A percentile compares a stretch with the other conserved stretches of the same genome.
phyloP scores from a whole-genome alignment of 2,113 vertebrate genomes.

The Oophaga pumilio region DNA sequence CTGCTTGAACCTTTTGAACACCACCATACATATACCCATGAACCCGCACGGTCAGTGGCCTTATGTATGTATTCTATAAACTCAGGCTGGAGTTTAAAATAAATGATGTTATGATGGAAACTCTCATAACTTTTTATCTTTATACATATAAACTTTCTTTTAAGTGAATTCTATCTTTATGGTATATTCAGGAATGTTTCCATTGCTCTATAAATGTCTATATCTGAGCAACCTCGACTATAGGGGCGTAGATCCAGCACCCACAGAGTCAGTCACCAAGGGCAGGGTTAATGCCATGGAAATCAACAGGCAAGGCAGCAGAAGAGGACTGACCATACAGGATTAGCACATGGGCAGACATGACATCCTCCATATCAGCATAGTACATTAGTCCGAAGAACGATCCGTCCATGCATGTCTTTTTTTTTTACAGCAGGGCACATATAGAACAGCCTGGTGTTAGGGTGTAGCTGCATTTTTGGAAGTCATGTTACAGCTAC shows the following conservation, averaged over 20 bases:
- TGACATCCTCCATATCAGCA: neutral
- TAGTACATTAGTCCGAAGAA: neutral
- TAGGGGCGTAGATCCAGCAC: neutral
- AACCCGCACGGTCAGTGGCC: too few relatives aligned
- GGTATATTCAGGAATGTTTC: neutral
- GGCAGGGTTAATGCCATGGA: neutral
- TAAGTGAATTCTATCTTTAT: neutral
- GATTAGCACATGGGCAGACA: neutral
- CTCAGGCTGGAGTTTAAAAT: neutral
- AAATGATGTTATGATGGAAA: neutral
- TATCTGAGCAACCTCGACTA: neutral
- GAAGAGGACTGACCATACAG: neutral
- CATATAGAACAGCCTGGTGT: neutral
- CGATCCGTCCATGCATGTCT: neutral
- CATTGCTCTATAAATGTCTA: neutral
- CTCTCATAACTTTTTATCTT: neutral
- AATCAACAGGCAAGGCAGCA: neutral
- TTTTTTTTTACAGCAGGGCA: neutral
- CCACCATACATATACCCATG: too few relatives aligned
- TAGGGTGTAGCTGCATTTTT: neutral
- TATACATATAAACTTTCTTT: neutral
- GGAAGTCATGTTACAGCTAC: neutral
- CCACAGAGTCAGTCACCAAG: neutral
- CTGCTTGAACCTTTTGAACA: too few relatives aligned
- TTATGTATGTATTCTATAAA: neutral